Conservation (phyloP, 2,797 vertebrate genomes). For the Enteromius mattozi region DNA sequence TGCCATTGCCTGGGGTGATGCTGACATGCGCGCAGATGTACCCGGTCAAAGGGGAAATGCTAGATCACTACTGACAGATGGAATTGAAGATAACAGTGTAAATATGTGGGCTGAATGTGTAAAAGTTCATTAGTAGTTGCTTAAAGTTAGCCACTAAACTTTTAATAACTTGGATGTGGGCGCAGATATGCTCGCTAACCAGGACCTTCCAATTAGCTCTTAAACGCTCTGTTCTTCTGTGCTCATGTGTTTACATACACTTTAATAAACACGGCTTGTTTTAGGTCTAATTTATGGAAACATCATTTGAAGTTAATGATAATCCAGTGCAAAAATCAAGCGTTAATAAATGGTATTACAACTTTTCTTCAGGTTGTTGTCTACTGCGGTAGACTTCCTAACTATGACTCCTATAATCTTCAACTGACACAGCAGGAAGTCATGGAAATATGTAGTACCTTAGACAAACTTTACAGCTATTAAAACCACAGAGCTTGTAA, state of each 20-base stretch:
- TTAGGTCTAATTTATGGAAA: slow-evolving; percentile 17
- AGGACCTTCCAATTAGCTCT: slow-evolving; percentile 39
- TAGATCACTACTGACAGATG: slow-evolving; percentile 16
- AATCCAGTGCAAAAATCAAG: slow-evolving; percentile 16
- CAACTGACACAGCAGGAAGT: slow-evolving; percentile 16
- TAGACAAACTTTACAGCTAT: slow-evolving; percentile 30
- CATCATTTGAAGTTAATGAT: slow-evolving; percentile 8
- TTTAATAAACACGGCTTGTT: slow-evolving; percentile 21
- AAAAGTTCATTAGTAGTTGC: slow-evolving; percentile 34
- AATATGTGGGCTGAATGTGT: slow-evolving; percentile 19
- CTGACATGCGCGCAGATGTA: slow-evolving; percentile 25
- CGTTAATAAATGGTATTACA: not conserved
- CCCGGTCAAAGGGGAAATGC: slow-evolving; percentile 1
- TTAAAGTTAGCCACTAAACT: slow-evolving; percentile 37
- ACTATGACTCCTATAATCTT: slow-evolving; percentile 20
- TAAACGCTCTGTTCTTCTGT: slow-evolving; percentile 15
- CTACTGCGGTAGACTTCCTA: not conserved
- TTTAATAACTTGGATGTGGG: slow-evolving; percentile 42
- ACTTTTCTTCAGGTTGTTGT: not conserved
- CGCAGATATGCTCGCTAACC: not conserved
- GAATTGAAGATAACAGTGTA: slow-evolving; percentile 10
- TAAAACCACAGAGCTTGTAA: slow-evolving; percentile 52
- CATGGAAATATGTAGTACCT: slow-evolving; percentile 30
- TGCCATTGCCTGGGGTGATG: slow-evolving; percentile 21
- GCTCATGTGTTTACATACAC: slow-evolving; percentile 37